These are phyloP conservation scores for Micromussa lordhowensis DNA, from an alignment of 92 coral and sea anemone genomes.

Conservation along the genomic window DNA sequence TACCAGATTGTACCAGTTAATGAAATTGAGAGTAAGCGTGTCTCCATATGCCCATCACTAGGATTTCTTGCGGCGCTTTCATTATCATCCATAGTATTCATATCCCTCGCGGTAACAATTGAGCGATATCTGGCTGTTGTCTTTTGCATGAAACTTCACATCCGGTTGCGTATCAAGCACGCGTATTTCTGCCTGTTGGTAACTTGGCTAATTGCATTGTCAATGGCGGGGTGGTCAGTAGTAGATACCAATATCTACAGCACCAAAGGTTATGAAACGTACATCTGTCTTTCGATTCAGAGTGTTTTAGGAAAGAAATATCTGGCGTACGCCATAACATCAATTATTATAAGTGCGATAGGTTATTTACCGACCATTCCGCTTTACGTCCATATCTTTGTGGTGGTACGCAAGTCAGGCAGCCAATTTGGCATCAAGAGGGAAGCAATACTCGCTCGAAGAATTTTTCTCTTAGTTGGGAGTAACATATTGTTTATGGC, in stretches of 20 bases:
- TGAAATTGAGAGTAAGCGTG: neutral
- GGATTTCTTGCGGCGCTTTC: neutral
- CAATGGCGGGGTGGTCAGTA: neutral
- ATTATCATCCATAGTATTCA: neutral
- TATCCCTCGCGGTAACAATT: neutral
- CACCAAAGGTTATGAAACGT: neutral
- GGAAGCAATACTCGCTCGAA: slow-evolving; percentile 5
- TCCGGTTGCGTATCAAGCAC: neutral
- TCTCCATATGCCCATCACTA: neutral
- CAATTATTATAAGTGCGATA: neutral
- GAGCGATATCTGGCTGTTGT: neutral
- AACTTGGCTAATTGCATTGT: neutral
- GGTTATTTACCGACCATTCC: slow-evolving; percentile 2
- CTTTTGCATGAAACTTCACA: slow-evolving; percentile 1
- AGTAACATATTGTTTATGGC: neutral
- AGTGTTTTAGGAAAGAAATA: slow-evolving; percentile 7
- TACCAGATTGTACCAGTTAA: neutral
- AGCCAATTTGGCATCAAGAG: neutral
- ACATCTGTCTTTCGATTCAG: slow-evolving; percentile 3
- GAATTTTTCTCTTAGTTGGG: neutral
- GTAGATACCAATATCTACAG: neutral
- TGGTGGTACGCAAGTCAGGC: slow-evolving; percentile 14
- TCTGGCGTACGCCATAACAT: neutral
- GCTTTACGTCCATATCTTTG: neutral
- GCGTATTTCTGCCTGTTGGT: neutral